Evolutionary conservation across 2,797 vertebrate species (phyloP).

Genomic region (Chelon auratus): DNA sequence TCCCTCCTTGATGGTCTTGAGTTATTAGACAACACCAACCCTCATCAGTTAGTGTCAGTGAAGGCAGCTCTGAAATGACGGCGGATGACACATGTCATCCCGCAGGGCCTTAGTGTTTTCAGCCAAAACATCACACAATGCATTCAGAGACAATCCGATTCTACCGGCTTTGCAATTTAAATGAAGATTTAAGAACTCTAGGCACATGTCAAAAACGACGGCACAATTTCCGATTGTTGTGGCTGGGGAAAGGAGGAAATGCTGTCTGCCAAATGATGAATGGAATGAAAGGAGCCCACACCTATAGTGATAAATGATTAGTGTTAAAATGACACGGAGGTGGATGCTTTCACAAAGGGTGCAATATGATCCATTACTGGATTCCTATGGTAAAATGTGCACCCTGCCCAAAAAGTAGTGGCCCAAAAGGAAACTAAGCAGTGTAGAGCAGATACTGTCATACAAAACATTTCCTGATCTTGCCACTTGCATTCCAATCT

Average conservation of each 20-base stretch:
- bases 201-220: conserved; percentile 48
- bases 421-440: neutral
- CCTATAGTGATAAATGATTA: conserved; percentile 24
- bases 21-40: conserved; percentile 73
- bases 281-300: conserved; percentile 7
- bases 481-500: conserved; percentile 56
- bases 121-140: conserved; percentile 63
- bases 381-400: conserved; percentile 27
- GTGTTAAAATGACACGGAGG: conserved; percentile 22
- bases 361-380: conserved; percentile 19
- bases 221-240: conserved; percentile 32
- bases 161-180: conserved; percentile 58
- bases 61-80: conserved; percentile 62
- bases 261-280: conserved; percentile 37
- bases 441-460: conserved; percentile 9
- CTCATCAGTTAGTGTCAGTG: conserved; percentile 62
- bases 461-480: conserved; percentile 25
- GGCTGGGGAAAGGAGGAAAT: conserved; percentile 27
- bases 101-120: conserved; percentile 59
- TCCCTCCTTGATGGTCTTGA: conserved; percentile 37
- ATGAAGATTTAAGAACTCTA: conserved; percentile 52
- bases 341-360: conserved; percentile 16
- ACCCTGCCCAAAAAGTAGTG: conserved; percentile 15
- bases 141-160: conserved; percentile 43
- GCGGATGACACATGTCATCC: conserved; percentile 60